A percentile compares a stretch with the other conserved stretches of the same genome.
Conservation (phyloP, 92 coral and sea anemone genomes). For the Blastomussa wellsi region DNA sequence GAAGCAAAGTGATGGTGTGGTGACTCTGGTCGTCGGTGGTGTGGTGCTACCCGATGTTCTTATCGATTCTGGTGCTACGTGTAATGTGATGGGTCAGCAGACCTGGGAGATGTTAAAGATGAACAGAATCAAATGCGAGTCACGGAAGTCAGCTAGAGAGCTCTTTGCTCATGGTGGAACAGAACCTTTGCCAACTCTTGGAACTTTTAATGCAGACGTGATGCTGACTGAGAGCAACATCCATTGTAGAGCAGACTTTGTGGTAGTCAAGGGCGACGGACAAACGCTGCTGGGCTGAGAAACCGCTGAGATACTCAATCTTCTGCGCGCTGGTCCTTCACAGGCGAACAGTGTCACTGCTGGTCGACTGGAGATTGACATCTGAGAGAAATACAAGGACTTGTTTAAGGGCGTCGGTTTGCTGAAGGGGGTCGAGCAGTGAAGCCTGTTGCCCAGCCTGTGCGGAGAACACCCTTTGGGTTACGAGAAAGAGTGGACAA, state of each 20-base stretch:
- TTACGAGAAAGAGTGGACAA: no score
- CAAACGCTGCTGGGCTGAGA: background rate
- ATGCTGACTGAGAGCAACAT: background rate
- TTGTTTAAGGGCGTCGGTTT: no score
- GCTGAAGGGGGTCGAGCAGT: no score
- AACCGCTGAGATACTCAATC: no score
- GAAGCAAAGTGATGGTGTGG: no score
- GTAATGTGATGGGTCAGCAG: no score
- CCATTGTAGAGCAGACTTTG: slow-evolving; percentile 7
- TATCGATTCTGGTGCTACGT: background rate
- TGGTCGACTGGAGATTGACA: background rate
- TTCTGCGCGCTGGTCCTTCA: slow-evolving; percentile 1
- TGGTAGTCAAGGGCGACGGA: slow-evolving; percentile 17
- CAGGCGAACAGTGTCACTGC: background rate
- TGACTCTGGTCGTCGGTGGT: background rate
- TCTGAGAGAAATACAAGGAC: no score
- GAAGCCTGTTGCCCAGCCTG: no score
- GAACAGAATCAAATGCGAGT: background rate
- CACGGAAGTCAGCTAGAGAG: background rate
- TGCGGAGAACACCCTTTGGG: no score
- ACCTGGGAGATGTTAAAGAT: no score
- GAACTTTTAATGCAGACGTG: slow-evolving; percentile 18
- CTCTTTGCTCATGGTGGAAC: slow-evolving; percentile 25
- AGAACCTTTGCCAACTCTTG: slow-evolving; percentile 18
- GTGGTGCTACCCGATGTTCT: background rate